Evolutionary conservation across 2,888 invertebrate species (phyloP).

Genomic region (Xestia rhomboidea): DNA sequence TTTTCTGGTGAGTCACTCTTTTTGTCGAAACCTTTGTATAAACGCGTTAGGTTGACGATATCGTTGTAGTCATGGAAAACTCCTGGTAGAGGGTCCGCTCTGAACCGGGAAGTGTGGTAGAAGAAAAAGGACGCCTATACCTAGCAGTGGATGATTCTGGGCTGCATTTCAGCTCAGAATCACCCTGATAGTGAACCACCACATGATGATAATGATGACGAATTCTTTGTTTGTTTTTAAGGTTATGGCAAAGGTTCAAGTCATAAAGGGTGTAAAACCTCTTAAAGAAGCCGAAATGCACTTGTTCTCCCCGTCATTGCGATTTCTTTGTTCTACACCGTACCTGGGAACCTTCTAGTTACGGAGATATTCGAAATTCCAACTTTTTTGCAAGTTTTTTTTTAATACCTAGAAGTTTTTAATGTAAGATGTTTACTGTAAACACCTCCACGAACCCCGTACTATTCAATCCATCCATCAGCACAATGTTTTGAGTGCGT

Average conservation of each 20-base stretch:
- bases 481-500: too few species aligned
- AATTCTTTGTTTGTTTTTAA: not conserved
- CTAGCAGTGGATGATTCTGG: not conserved
- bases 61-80: not conserved
- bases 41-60: not conserved
- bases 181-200: not conserved
- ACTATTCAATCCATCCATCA: too few species aligned
- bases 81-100: not conserved
- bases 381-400: too few species aligned
- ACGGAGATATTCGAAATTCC: too few species aligned
- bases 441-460: too few species aligned
- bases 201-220: not conserved
- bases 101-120: not conserved
- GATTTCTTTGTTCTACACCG: too few species aligned
- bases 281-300: too few species aligned
- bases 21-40: not conserved
- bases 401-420: too few species aligned
- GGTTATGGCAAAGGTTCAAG: not conserved
- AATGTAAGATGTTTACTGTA: too few species aligned
- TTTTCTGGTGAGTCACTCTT: constrained; percentile 94
- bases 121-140: not conserved
- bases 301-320: too few species aligned
- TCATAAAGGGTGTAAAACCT: too few species aligned
- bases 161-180: not conserved
- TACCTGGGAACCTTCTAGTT: too few species aligned